Evolutionary conservation across 2,888 invertebrate species (phyloP), one percentile per base, ranked within the genome.

Genomic region (Archips xylosteana): DNA sequence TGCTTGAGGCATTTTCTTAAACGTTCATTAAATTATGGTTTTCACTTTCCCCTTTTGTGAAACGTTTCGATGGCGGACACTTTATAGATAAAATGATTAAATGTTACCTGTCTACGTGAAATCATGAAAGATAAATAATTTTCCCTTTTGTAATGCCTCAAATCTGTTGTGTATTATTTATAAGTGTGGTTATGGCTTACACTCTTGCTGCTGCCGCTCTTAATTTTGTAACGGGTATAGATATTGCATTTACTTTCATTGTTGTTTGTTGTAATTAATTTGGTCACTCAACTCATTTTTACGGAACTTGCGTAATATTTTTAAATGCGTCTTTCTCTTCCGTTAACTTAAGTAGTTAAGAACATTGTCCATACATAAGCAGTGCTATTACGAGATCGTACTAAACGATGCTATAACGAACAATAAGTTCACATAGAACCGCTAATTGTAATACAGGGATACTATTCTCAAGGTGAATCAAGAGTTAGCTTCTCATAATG

Each of bases 1-100:
- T 82, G 79, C 78, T 76, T 15, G 32, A 57, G 76, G 77, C 49
- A 69, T 71, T 75, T 83, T 83, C 84, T 82, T 77, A 80, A 78
- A 78, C 73, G 62, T 76, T 79, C 78, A 81, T 78, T 75, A 75
- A 75, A 79, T 74, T 67, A 63, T 42, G 64, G 76, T 84, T 86
- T 87, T 85, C 84, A 83, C 88, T 88, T 88, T 86, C 82, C 76
- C 78, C 74, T 75, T 61, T 67, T 59, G 47, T 60, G 32, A 63
- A 76, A 75, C 70, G 78, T 76, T 79, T 74, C 61, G 42, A 64
- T 74, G 39, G 51, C 23, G 59, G 64, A 42, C 64, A 36, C n/a
- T 57, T 60, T 45, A 61, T 42, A n/a, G 23, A 12, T 12, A 23
- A 15, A 57, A 34, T 70, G n/a, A 42, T 45, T 15, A 59, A 49